Conservation (phyloP, 1,140 invertebrate genomes). For the Zaprionus capensis region DNA sequence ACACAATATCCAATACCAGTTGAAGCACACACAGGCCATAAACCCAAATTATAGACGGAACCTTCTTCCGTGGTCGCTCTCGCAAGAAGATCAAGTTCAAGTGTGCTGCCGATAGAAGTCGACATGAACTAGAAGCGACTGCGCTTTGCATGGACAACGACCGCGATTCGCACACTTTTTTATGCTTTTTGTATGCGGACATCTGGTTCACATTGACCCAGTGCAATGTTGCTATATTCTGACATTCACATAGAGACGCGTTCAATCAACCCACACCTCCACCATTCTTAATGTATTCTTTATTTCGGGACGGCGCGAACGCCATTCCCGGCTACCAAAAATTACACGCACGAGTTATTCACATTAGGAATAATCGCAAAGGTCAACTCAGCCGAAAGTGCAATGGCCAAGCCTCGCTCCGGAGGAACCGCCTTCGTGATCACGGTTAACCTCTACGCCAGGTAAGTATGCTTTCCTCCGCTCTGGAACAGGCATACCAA, state of each 20-base stretch:
- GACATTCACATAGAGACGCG: background rate
- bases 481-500: slow-evolving; percentile 22
- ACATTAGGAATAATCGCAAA: slow-evolving; percentile 83
- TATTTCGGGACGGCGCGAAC: slow-evolving; percentile 52
- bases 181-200: slow-evolving; percentile 25
- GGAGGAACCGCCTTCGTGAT: slow-evolving; percentile 88
- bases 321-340: slow-evolving; percentile 84
- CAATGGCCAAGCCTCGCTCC: slow-evolving; percentile 86
- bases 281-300: slow-evolving; percentile 3
- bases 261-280: background rate
- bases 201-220: slow-evolving; percentile 57
- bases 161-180: slow-evolving; percentile 10
- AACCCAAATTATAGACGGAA: slow-evolving; percentile 7
- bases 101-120: slow-evolving; percentile 24
- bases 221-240: background rate
- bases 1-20: background rate
- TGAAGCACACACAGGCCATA: background rate
- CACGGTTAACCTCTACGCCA: slow-evolving; percentile 87
- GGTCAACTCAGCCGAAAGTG: slow-evolving; percentile 70
- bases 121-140: slow-evolving; percentile 41
- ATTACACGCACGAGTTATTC: slow-evolving; percentile 84
- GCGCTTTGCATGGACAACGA: slow-evolving; percentile 23
- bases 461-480: slow-evolving; percentile 85
- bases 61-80: slow-evolving; percentile 58
- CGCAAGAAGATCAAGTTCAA: slow-evolving; percentile 73